These are phyloP conservation scores for Boloria selene DNA, from an alignment of 2,888 invertebrate species.

Conservation along the genomic window DNA sequence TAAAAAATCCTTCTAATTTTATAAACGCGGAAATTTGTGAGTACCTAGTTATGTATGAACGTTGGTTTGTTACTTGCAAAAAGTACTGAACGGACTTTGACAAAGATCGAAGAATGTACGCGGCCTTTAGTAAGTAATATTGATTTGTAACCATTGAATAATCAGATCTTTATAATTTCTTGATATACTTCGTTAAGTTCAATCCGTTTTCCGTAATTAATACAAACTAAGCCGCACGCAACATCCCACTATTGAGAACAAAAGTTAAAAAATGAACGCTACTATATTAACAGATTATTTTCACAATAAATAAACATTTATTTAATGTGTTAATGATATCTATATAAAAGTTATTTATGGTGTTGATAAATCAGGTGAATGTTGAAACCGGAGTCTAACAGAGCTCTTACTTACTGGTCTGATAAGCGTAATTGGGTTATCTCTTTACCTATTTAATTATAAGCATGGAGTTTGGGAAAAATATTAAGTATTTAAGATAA, in stretches of 20 bases:
- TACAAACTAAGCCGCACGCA: conserved; percentile 13
- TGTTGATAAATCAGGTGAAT: conserved; percentile 49
- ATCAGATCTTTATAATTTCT: conserved; percentile 1
- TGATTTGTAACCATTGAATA: not conserved
- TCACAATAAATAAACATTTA: not conserved
- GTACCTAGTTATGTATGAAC: too few species aligned
- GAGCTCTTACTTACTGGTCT: conserved; percentile 57
- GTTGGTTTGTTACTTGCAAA: too few species aligned
- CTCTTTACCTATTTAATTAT: conserved; percentile 55
- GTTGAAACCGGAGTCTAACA: conserved; percentile 53
- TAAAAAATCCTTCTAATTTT: too few species aligned
- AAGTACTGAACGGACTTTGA: too few species aligned
- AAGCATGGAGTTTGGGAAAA: not conserved
- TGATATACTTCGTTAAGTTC: not conserved
- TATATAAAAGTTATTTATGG: conserved; percentile 16
- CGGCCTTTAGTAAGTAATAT: too few species aligned
- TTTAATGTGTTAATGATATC: not conserved
- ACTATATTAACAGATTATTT: conserved; percentile 18
- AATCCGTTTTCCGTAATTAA: conserved; percentile 8
- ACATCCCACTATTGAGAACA: conserved; percentile 12
- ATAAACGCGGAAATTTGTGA: too few species aligned
- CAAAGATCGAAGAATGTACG: too few species aligned
- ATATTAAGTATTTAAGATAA: conserved; percentile 1
- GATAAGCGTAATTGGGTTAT: conserved; percentile 75
- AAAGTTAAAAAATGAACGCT: conserved; percentile 9